These are phyloP conservation scores for Pristionchus entomophagus DNA, from an alignment of 2,888 invertebrate species.

Conservation along the genomic window DNA sequence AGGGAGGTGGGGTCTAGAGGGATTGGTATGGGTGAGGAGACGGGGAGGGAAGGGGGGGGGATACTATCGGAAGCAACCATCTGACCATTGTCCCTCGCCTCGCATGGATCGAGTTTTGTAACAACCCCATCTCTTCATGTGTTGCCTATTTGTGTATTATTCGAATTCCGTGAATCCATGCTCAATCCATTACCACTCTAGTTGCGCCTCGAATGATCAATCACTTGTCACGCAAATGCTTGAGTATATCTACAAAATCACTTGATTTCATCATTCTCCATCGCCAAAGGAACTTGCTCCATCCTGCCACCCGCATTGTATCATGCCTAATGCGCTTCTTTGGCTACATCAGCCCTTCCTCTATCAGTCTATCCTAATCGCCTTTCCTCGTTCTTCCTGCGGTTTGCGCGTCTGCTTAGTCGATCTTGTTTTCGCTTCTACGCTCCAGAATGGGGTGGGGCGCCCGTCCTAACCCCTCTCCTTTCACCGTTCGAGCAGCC, in stretches of 20 bases:
- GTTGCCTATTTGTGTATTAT: too few species aligned
- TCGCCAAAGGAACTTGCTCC: not conserved
- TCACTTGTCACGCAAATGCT: not conserved
- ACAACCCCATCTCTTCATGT: not conserved
- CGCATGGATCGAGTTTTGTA: too few species aligned
- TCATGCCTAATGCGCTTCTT: constrained; percentile 33
- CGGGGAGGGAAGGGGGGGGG: not conserved
- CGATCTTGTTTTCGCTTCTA: constrained; percentile 40
- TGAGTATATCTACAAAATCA: not conserved
- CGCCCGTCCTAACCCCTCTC: not conserved
- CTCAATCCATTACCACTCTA: too few species aligned
- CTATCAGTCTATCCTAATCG: constrained; percentile 6
- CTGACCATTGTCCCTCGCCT: not conserved
- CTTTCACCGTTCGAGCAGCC: not conserved
- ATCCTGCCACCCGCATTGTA: constrained; percentile 13
- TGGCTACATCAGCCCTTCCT: constrained; percentile 23
- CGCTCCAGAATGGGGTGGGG: not conserved
- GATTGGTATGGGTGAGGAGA: constrained; percentile 22
- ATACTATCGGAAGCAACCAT: not conserved
- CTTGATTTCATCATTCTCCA: not conserved
- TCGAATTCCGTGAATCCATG: too few species aligned
- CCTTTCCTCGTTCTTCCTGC: constrained; percentile 9
- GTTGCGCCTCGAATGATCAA: too few species aligned
- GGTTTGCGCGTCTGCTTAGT: constrained; percentile 29
- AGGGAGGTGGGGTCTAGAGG: constrained; percentile 20